Conservation (phyloP, 92 coral and sea anemone genomes). For the Pocillopora meandrina region DNA sequence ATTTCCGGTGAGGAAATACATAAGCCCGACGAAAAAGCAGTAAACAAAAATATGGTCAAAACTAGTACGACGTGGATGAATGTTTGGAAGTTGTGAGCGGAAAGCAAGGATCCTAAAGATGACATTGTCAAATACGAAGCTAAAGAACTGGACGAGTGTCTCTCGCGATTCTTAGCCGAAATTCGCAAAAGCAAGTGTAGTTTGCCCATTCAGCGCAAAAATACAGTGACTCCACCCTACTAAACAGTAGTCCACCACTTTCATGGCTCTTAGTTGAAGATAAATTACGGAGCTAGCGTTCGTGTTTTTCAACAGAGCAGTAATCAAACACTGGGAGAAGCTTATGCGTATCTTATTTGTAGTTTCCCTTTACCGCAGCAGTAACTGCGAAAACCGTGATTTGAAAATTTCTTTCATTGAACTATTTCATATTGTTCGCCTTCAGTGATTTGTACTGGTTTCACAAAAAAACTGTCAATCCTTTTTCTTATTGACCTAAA, state of each 20-base stretch:
- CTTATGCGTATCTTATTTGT: not conserved
- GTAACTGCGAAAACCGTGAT: not conserved
- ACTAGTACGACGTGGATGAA: not conserved
- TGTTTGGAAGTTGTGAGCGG: too few species aligned
- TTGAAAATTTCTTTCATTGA: too few species aligned
- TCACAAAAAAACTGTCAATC: constrained; percentile 2
- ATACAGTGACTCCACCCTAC: not conserved
- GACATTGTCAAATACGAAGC: too few species aligned
- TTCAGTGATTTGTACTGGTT: not conserved
- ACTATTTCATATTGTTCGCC: too few species aligned
- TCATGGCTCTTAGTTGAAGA: not conserved
- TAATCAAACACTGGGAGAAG: not conserved
- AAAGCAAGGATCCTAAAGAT: not conserved
- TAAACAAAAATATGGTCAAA: not conserved
- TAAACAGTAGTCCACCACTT: too few species aligned
- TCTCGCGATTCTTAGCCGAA: not conserved
- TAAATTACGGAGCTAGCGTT: not conserved
- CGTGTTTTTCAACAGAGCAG: constrained; percentile 3
- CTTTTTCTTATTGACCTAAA: not conserved
- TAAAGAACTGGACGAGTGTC: constrained; percentile 1
- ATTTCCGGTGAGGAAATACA: too few species aligned
- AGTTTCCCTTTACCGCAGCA: not conserved
- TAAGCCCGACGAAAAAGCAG: too few species aligned
- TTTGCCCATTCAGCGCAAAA: not conserved
- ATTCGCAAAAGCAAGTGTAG: not conserved